phyloP scores from a whole-genome alignment of 2,113 vertebrate species.

The Leptobrachium ailaonicum region DNA sequence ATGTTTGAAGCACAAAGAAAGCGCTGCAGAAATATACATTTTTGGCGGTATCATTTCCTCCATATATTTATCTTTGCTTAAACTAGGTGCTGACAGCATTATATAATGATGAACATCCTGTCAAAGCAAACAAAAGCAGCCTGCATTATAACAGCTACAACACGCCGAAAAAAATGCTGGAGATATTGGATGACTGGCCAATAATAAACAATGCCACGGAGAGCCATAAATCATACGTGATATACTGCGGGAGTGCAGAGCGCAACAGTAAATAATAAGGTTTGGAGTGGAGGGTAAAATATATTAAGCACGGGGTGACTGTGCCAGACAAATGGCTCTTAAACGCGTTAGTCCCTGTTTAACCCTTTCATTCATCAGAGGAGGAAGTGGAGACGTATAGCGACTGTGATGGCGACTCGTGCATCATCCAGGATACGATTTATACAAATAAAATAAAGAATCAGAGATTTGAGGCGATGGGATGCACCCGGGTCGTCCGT shows the following conservation, averaged over 20 bases:
- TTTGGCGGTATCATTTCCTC: slow-evolving; percentile 24
- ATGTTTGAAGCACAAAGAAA: neutral
- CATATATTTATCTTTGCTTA: slow-evolving; percentile 42
- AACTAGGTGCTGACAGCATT: slow-evolving; percentile 45
- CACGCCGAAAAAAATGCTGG: slow-evolving; percentile 30
- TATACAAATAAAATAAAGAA: too few relatives aligned
- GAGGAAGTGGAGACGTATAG: neutral
- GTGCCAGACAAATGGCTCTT: slow-evolving; percentile 42
- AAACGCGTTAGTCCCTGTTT: slow-evolving; percentile 14
- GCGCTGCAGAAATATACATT: slow-evolving; percentile 16
- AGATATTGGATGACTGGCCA: slow-evolving; percentile 47
- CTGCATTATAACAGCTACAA: slow-evolving; percentile 40
- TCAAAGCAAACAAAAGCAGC: slow-evolving; percentile 43
- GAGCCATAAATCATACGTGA: slow-evolving; percentile 46
- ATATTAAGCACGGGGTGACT: slow-evolving; percentile 44
- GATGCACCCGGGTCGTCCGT: too few relatives aligned
- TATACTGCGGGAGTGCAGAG: slow-evolving; percentile 45
- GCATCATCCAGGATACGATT: too few relatives aligned
- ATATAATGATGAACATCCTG: slow-evolving; percentile 50
- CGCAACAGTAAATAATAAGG: slow-evolving; percentile 50
- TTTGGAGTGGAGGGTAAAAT: slow-evolving; percentile 44
- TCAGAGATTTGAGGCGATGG: too few relatives aligned
- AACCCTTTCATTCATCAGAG: slow-evolving; percentile 4
- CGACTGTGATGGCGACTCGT: too few relatives aligned
- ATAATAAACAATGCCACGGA: slow-evolving; percentile 48